A percentile compares a stretch with the other conserved stretches of the same genome.
Conservation (phyloP, 2,113 vertebrate genomes). For the Tinamus guttatus region DNA sequence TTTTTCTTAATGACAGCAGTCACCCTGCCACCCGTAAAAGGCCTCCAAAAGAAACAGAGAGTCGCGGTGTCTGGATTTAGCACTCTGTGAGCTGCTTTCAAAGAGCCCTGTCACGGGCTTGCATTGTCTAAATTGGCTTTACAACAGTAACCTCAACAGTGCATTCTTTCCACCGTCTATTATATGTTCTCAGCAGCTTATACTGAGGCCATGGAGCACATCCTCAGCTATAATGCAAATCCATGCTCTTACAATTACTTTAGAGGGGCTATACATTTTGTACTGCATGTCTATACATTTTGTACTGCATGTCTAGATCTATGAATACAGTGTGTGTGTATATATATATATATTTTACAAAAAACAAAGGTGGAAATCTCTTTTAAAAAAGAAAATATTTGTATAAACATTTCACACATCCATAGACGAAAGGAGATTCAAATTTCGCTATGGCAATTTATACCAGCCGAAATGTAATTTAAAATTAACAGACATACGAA, state of each 20-base stretch:
- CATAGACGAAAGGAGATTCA: background rate
- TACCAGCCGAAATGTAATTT: background rate
- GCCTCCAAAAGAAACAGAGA: conserved; percentile 24
- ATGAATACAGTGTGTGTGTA: background rate
- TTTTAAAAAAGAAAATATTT: background rate
- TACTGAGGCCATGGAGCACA: background rate
- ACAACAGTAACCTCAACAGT: background rate
- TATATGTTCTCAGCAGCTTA: background rate
- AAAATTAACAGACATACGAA: background rate
- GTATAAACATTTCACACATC: background rate
- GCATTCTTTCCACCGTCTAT: conserved; percentile 2
- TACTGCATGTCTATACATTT: background rate
- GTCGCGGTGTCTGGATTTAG: background rate
- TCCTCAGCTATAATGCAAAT: background rate
- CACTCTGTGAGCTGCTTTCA: background rate
- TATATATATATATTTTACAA: too few species aligned
- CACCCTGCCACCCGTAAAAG: background rate
- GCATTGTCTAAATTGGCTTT: conserved; percentile 3
- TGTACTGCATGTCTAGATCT: background rate
- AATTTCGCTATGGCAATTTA: background rate
- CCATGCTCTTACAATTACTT: rapidly evolving
- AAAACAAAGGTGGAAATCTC: background rate
- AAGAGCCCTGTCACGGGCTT: background rate
- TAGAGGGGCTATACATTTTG: background rate
- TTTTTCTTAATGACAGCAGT: background rate